phyloP scores from a whole-genome alignment of 1,140 invertebrate species.

The Sinella curviseta region DNA sequence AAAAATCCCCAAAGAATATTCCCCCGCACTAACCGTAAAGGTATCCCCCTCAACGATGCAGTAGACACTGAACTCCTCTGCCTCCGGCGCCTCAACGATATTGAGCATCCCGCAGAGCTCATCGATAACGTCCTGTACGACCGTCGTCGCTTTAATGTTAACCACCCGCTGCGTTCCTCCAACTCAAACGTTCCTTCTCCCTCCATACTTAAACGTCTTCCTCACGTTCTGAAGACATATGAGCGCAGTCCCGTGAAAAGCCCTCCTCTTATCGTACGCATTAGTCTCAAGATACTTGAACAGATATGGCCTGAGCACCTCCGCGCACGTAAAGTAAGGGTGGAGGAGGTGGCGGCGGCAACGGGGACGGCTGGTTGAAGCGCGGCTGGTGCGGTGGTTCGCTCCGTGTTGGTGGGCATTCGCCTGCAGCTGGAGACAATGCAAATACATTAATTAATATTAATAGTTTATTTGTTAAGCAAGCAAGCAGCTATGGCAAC shows the following conservation, averaged over 20 bases:
- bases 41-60: constrained; percentile 86
- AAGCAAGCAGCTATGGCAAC: no score
- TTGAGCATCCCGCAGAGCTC: constrained; percentile 85
- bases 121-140: constrained; percentile 87
- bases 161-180: constrained; percentile 90
- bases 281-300: constrained; percentile 94
- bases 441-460: no score
- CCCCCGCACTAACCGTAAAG: no score
- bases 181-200: constrained; percentile 91
- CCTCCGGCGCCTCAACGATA: constrained; percentile 69
- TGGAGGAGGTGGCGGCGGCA: background rate
- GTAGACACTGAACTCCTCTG: constrained; percentile 95
- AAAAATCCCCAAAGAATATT: no score
- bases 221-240: constrained; percentile 91
- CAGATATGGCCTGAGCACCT: constrained; percentile 86
- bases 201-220: constrained; percentile 97
- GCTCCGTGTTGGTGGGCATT: no score
- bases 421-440: no score
- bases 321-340: constrained; percentile 92
- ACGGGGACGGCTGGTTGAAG: background rate
- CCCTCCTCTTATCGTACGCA: constrained; percentile 84
- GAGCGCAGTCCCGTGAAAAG: constrained; percentile 72
- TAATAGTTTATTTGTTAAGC: no score
- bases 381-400: no score
- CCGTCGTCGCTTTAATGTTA: constrained; percentile 90